Evolutionary conservation across 2,888 invertebrate species (phyloP).

Genomic region (Fragum sueziense): DNA sequence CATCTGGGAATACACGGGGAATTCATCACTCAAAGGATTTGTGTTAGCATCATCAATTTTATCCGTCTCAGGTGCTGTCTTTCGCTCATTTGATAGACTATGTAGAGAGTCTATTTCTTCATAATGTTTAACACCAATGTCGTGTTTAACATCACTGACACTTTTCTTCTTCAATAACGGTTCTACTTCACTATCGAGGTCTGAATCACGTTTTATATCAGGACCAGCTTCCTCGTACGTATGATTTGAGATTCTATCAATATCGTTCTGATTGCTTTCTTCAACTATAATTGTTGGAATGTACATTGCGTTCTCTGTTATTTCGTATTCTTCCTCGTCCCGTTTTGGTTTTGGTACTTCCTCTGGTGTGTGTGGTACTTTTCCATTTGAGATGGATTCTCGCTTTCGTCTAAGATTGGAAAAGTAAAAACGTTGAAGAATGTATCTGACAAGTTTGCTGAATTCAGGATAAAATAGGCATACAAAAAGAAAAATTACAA

Average conservation of each 20-base stretch:
- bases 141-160: not conserved
- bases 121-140: not conserved
- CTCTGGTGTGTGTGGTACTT: not conserved
- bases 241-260: not conserved
- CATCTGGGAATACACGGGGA: not conserved
- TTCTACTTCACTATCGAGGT: not conserved
- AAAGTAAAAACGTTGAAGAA: too few relatives aligned
- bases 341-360: not conserved
- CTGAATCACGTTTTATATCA: not conserved
- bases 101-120: not conserved
- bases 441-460: too few relatives aligned
- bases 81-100: not conserved
- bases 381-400: not conserved
- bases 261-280: not conserved
- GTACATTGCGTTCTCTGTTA: slow-evolving; percentile 4
- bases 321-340: not conserved
- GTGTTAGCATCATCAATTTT: not conserved
- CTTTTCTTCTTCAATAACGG: not conserved
- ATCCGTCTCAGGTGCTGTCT: not conserved
- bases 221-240: not conserved
- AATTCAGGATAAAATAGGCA: too few relatives aligned
- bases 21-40: not conserved
- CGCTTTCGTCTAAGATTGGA: not conserved
- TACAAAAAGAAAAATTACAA: too few relatives aligned
- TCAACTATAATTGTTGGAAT: not conserved